Conservation (phyloP, 2,113 vertebrate species). For the Struthidea cinerea region DNA sequence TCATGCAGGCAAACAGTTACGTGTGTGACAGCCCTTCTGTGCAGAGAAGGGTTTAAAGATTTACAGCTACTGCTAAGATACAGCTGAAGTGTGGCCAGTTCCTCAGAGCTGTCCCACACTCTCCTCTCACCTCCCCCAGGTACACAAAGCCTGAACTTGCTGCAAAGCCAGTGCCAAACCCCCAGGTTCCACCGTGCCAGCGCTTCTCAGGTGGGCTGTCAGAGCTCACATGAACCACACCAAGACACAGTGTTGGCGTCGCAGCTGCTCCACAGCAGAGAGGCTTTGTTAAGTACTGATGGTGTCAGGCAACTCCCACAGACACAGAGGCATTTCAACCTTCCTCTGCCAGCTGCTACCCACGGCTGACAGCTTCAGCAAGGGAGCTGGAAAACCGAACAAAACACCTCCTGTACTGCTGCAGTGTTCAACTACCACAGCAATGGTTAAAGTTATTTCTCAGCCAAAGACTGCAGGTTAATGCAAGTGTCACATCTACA, state of each 20-base stretch:
- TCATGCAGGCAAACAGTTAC: background rate
- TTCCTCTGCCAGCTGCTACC: background rate
- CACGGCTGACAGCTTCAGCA: background rate
- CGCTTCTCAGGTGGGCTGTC: background rate
- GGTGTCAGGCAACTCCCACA: background rate
- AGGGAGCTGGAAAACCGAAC: background rate
- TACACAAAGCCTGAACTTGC: background rate
- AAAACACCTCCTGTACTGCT: background rate
- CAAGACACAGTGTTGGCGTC: fast-evolving
- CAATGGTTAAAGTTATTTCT: background rate
- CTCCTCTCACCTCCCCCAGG: background rate
- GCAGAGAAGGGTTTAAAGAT: background rate
- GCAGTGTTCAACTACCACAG: background rate
- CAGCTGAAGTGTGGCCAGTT: background rate
- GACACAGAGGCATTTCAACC: background rate
- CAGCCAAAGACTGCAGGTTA: slow-evolving; percentile 6
- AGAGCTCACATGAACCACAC: background rate
- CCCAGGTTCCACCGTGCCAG: background rate
- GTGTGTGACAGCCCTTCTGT: background rate
- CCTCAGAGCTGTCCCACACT: background rate
- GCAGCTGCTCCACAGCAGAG: background rate
- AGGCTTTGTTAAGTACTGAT: background rate
- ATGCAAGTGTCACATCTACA: background rate
- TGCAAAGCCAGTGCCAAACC: background rate
- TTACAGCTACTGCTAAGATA: background rate